phyloP scores from a whole-genome alignment of 2,888 invertebrate species.

The Erannis defoliaria region DNA sequence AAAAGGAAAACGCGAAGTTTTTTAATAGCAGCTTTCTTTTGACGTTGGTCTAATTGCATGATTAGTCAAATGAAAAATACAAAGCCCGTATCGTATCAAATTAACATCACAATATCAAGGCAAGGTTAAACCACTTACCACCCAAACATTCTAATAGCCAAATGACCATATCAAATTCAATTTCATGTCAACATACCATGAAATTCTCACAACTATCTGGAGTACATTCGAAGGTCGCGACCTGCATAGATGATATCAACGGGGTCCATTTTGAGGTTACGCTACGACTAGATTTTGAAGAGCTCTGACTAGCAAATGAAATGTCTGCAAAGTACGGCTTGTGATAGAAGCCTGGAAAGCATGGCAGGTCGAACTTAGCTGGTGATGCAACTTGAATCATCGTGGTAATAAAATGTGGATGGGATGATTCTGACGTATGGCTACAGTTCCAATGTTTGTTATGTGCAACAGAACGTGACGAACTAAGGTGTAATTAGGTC shows the following conservation, averaged over 20 bases:
- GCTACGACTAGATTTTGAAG: conserved; percentile 51
- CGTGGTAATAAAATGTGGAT: conserved; percentile 44
- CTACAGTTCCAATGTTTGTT: conserved; percentile 34
- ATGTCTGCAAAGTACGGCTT: conserved; percentile 29
- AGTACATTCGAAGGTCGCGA: conserved; percentile 70
- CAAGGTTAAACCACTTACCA: conserved; percentile 28
- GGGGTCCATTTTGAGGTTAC: conserved; percentile 58
- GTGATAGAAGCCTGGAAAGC: conserved; percentile 41
- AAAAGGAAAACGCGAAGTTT: too few relatives aligned
- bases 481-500: conserved; percentile 55
- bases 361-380: conserved; percentile 52
- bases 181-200: conserved; percentile 54
- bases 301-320: conserved; percentile 44
- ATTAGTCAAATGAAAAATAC: conserved; percentile 10
- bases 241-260: conserved; percentile 73
- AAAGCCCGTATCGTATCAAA: conserved; percentile 2
- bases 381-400: conserved; percentile 67
- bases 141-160: conserved; percentile 51
- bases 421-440: conserved; percentile 44
- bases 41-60: not conserved
- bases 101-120: conserved; percentile 1
- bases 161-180: conserved; percentile 64
- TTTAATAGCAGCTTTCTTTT: too few relatives aligned
- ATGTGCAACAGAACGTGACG: conserved; percentile 63
- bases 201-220: conserved; percentile 64